Percentiles rank a stretch among this genome's conserved stretches.
Conservation (phyloP, 2,888 invertebrate species). For the Coelinius sp. region DNA sequence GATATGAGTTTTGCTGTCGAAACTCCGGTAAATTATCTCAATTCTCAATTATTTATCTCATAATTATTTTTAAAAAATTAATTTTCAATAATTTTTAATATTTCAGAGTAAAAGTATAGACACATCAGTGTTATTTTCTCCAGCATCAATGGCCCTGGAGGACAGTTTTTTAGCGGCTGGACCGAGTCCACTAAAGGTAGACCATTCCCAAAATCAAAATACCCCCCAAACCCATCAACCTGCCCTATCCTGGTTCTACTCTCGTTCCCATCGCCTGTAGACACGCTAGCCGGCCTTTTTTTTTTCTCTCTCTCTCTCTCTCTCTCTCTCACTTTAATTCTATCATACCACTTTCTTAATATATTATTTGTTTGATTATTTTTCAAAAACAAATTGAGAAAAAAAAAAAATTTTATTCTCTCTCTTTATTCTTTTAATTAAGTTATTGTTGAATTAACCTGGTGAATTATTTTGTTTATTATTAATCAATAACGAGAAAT, state of each 20-base stretch:
- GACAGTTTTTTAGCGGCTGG: slow-evolving; percentile 81
- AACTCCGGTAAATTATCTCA: slow-evolving; percentile 79
- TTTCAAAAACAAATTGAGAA: slow-evolving; percentile 27
- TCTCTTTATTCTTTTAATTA: slow-evolving; percentile 43
- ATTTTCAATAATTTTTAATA: slow-evolving; percentile 50
- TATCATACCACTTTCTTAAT: slow-evolving; percentile 34
- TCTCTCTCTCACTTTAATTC: slow-evolving; percentile 45
- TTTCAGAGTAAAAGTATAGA: slow-evolving; percentile 90
- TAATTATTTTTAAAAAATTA: slow-evolving; percentile 25
- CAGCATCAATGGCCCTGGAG: slow-evolving; percentile 86
- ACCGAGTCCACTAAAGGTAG: slow-evolving; percentile 76
- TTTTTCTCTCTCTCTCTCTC: slow-evolving; percentile 56
- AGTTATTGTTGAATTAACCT: slow-evolving; percentile 44
- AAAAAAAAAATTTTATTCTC: slow-evolving; percentile 37
- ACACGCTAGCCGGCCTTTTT: slow-evolving; percentile 70
- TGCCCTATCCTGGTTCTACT: slow-evolving; percentile 69
- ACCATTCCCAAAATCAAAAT: slow-evolving; percentile 67
- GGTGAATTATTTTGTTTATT: slow-evolving; percentile 39
- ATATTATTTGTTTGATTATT: slow-evolving; percentile 37
- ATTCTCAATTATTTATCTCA: slow-evolving; percentile 12
- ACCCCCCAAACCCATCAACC: slow-evolving; percentile 63
- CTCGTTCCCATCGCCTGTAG: slow-evolving; percentile 69
- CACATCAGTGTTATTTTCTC: slow-evolving; percentile 86
- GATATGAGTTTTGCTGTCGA: slow-evolving; percentile 82
- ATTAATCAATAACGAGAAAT: slow-evolving; percentile 35